Conservation (phyloP, 2,113 vertebrate species). For the Clinocottus analis region DNA sequence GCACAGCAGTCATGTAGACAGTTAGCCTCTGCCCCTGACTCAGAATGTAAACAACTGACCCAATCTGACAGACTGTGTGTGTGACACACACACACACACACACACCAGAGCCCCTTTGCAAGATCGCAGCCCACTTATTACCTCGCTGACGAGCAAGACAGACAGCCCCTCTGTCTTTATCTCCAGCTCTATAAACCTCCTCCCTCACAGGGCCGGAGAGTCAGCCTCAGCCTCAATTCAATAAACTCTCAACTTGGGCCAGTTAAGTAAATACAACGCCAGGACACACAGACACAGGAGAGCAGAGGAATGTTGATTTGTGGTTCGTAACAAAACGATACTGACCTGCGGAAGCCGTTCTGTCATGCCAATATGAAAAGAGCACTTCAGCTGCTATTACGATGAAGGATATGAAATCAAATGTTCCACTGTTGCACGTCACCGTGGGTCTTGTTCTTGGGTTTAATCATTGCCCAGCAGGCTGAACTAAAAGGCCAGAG, state of each 20-base stretch:
- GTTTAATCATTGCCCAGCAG: constrained; percentile 42
- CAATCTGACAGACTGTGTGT: constrained; percentile 54
- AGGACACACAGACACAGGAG: constrained; percentile 31
- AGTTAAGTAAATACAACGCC: constrained; percentile 36
- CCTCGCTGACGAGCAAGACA: constrained; percentile 65
- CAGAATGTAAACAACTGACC: constrained; percentile 63
- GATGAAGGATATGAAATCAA: constrained; percentile 20
- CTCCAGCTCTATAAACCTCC: constrained; percentile 60
- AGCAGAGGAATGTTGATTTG: constrained; percentile 47
- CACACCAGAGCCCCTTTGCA: constrained; percentile 39
- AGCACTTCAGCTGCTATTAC: constrained; percentile 4
- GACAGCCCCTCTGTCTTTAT: constrained; percentile 66
- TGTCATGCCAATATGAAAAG: constrained; percentile 19
- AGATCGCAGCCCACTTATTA: constrained; percentile 60
- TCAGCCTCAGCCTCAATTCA: constrained; percentile 59
- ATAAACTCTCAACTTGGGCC: constrained; percentile 47
- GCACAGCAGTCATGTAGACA: constrained; percentile 39
- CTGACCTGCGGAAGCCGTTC: constrained; percentile 27
- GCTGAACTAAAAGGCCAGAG: constrained; percentile 12
- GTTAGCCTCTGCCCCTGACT: constrained; percentile 39
- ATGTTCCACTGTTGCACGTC: constrained; percentile 13
- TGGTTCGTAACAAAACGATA: constrained; percentile 11
- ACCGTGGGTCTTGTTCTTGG: constrained; percentile 8
- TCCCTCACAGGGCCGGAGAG: constrained; percentile 35
- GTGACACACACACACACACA: constrained; percentile 41